Evolutionary conservation across 1,140 invertebrate genomes (phyloP), one percentile per base, ranked within the genome.

Genomic region (Drosophila gunungcola): DNA sequence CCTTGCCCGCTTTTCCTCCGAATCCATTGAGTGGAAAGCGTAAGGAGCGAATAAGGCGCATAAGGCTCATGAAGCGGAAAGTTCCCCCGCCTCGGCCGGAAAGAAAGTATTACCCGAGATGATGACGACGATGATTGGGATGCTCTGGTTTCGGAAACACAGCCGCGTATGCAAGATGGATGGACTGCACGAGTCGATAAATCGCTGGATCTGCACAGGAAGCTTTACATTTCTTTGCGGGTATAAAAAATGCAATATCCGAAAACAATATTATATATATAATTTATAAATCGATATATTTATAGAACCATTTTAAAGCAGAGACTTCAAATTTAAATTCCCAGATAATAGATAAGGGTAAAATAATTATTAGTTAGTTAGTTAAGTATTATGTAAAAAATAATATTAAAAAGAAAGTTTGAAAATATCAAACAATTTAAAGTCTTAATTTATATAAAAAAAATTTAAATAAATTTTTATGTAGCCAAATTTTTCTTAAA

Each of bases 11-110:
- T 49, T 13, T 10, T 16, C 10, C 63, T 10, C 25, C 41, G n/a
- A 41, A 36, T 32, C 63, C 88, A 88, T 88, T 77, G 83, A 86
- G 80, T 88, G 83, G 83, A 88, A 86, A 89, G 57, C 79, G 78
- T 82, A 72, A 83, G 83, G 51, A 75, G 70, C 72, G 43, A 56
- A 46, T 63, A 75, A 77, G 60, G 45, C 78, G 77, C 74, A 77
- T 58, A 48, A 63, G 62, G 76, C 75, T 63, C 74, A 89, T 88
- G 75, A 88, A 69, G 83, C 83, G 83, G 69, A 83, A 88, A 88
- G 55, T 46, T 57, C 38, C 58, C 55, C n/a, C 29, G 4, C 48
- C 21, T 27, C 34, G 25, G 42, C 11, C 51, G 67, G 27, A 69
- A 36, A 11, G 43, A 42, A 38, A 49, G 68, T 69, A 72, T 72